These are phyloP conservation scores for Stegodyphus mimosarum DNA, from an alignment of 1,140 invertebrate genomes.

Conservation along the genomic window DNA sequence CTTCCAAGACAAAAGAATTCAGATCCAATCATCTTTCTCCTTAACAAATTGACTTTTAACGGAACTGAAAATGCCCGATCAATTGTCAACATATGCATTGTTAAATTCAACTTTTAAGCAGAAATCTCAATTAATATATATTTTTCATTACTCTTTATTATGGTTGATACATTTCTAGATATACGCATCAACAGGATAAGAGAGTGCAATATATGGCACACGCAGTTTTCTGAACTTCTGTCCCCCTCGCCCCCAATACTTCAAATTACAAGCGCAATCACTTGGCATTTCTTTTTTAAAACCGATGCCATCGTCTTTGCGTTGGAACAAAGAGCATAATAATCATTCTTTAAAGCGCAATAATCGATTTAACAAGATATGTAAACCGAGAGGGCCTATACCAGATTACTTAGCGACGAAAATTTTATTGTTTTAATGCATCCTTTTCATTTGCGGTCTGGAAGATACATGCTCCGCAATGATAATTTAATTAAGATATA, in stretches of 20 bases:
- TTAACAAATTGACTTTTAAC: conserved; percentile 46
- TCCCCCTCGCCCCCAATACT: neutral
- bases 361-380: conserved; percentile 61
- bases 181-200: neutral
- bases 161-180: neutral
- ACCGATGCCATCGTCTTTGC: neutral
- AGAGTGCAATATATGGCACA: neutral
- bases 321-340: conserved; percentile 58
- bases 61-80: conserved; percentile 43
- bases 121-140: conserved; percentile 57
- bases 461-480: conserved; percentile 47
- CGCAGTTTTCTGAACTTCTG: neutral
- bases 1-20: neutral
- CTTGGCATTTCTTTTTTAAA: conserved; percentile 49
- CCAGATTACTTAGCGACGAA: conserved; percentile 51
- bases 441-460: conserved; percentile 60
- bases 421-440: conserved; percentile 60
- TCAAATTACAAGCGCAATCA: conserved; percentile 37
- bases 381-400: conserved; percentile 43
- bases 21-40: neutral
- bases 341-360: conserved; percentile 60
- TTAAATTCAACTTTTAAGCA: conserved; percentile 32
- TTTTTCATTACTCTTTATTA: conserved; percentile 37
- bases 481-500: conserved; percentile 61
- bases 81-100: conserved; percentile 48